Conservation (phyloP, 2,797 vertebrate genomes). For the Pempheris klunzingeri region DNA sequence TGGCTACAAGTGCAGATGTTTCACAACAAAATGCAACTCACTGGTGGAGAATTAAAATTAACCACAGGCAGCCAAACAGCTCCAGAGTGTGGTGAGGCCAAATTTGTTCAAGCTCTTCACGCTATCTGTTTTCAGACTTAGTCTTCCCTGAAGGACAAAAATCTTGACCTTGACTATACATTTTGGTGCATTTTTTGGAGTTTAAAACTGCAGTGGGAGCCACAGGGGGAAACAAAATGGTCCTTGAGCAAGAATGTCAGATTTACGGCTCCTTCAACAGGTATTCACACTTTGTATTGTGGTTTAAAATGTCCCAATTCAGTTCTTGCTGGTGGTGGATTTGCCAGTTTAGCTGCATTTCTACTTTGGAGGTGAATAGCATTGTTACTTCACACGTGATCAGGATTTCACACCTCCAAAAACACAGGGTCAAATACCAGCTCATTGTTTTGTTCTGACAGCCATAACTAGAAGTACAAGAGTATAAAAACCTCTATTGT, state of each 20-base stretch:
- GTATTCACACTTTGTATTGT: neutral
- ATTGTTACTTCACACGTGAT: slow-evolving; percentile 5
- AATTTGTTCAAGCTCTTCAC: slow-evolving; percentile 39
- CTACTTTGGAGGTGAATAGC: neutral
- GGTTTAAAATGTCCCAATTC: neutral
- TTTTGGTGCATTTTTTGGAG: slow-evolving; percentile 11
- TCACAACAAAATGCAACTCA: slow-evolving; percentile 13
- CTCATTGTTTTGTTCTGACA: slow-evolving; percentile 6
- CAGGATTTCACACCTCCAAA: slow-evolving; percentile 32
- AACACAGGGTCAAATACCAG: neutral
- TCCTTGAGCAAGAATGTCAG: neutral
- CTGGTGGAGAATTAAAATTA: slow-evolving; percentile 25
- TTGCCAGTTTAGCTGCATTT: slow-evolving; percentile 2
- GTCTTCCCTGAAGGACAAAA: neutral
- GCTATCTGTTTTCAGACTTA: slow-evolving; percentile 5
- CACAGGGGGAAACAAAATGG: neutral
- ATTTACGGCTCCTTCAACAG: neutral
- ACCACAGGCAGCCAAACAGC: slow-evolving; percentile 16
- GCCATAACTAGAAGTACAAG: neutral
- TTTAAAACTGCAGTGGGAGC: slow-evolving; percentile 7
- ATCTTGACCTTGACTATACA: slow-evolving; percentile 19
- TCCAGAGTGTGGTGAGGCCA: slow-evolving; percentile 4
- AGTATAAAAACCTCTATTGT: neutral
- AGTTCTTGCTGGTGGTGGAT: neutral
- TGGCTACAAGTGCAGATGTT: slow-evolving; percentile 6